phyloP scores from a whole-genome alignment of 2,797 vertebrate genomes.

The Cercopithecus hamlyni region DNA sequence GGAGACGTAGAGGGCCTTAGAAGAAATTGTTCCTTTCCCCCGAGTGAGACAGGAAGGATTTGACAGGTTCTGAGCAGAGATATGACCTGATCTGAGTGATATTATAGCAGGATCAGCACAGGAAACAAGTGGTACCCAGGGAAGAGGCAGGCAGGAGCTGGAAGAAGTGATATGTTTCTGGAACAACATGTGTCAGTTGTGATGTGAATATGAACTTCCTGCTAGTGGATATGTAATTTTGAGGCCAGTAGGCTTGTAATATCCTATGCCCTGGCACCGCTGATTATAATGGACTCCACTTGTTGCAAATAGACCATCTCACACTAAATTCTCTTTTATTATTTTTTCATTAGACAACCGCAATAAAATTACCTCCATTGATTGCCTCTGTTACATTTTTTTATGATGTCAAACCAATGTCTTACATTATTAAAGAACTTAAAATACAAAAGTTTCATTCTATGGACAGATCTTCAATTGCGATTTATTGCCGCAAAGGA shows the following conservation, averaged over 20 bases:
- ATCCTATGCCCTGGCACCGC: rapidly evolving
- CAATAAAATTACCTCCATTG: neutral
- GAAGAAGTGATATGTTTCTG: neutral
- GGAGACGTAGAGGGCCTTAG: neutral
- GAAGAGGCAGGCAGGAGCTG: neutral
- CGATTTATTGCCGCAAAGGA: neutral
- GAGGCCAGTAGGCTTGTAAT: neutral
- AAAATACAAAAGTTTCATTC: neutral
- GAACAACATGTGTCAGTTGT: neutral
- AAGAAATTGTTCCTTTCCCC: neutral
- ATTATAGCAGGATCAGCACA: neutral
- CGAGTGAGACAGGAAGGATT: neutral
- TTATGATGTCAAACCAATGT: neutral
- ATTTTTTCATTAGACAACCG: neutral
- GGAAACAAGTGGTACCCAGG: neutral
- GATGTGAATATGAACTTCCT: neutral
- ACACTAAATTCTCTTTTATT: neutral
- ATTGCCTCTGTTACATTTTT: neutral
- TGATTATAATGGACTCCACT: neutral
- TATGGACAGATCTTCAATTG: neutral
- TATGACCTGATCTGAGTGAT: neutral
- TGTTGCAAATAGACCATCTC: neutral
- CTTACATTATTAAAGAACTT: conserved; percentile 8
- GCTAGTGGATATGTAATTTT: neutral
- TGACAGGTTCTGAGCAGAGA: neutral